phyloP scores from a whole-genome alignment of 2,888 invertebrate genomes.

The Pseudanteris insignis region DNA sequence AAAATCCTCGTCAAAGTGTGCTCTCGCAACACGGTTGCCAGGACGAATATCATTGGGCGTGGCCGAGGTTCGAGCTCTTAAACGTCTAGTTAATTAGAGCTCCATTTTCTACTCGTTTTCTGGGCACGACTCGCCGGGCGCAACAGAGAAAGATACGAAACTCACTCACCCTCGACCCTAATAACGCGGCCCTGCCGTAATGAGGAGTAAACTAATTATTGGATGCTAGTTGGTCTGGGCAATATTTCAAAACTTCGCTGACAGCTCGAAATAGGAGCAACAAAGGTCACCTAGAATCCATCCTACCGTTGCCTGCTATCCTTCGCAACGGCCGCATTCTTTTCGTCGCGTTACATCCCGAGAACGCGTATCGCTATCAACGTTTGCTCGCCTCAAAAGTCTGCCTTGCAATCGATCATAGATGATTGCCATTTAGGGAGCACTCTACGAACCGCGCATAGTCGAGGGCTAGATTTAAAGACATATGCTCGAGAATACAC shows the following conservation, averaged over 20 bases:
- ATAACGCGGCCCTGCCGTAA: slow-evolving; percentile 62
- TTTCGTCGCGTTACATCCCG: slow-evolving; percentile 7
- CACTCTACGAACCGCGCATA: too few species aligned
- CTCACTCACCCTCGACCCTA: slow-evolving; percentile 49
- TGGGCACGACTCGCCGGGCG: slow-evolving; percentile 16
- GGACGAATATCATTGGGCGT: slow-evolving; percentile 51
- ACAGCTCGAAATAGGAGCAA: slow-evolving; percentile 58
- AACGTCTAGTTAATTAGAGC: slow-evolving; percentile 63
- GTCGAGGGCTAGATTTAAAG: too few species aligned
- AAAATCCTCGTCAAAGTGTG: slow-evolving; percentile 38
- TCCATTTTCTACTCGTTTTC: slow-evolving; percentile 47
- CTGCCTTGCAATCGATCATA: too few species aligned
- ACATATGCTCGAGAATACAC: too few species aligned
- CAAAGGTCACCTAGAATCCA: slow-evolving; percentile 48
- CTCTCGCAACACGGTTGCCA: slow-evolving; percentile 44
- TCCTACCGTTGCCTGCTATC: slow-evolving; percentile 39
- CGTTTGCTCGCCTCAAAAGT: too few species aligned
- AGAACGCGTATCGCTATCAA: too few species aligned
- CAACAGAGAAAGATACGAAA: slow-evolving; percentile 10
- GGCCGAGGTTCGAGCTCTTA: slow-evolving; percentile 55
- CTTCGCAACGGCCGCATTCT: slow-evolving; percentile 35
- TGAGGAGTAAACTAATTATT: slow-evolving; percentile 65
- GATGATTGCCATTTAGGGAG: too few species aligned
- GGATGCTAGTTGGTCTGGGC: slow-evolving; percentile 61
- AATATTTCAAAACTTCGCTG: slow-evolving; percentile 63